These are phyloP conservation scores for Pseudococcus jackbeardsleyi DNA, from an alignment of 2,888 invertebrate species.

Conservation along the genomic window DNA sequence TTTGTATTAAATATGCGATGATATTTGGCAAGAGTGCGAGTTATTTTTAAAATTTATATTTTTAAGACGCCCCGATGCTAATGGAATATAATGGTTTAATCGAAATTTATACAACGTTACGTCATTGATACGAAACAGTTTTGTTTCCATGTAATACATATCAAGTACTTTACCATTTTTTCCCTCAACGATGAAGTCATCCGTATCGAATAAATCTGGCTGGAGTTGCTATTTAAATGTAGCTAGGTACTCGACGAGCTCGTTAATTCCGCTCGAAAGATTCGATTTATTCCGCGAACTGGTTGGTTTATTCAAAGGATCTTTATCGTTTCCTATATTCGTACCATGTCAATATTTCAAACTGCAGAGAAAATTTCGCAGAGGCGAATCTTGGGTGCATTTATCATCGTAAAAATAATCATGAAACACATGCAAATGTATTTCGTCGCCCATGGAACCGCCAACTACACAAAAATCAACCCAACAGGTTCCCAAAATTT, in stretches of 20 bases:
- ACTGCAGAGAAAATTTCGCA: neutral
- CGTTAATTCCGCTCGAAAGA: constrained; percentile 2
- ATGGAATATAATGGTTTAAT: constrained; percentile 45
- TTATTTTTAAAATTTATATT: constrained; percentile 57
- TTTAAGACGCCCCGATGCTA: constrained; percentile 4
- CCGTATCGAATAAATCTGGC: neutral
- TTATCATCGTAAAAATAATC: too few species aligned
- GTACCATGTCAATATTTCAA: neutral
- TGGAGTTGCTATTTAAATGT: constrained; percentile 13
- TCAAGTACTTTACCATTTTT: neutral
- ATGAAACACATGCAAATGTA: neutral
- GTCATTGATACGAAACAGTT: constrained; percentile 32
- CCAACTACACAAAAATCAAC: neutral
- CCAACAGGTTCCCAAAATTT: neutral
- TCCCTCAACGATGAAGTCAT: constrained; percentile 34
- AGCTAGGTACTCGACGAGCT: neutral
- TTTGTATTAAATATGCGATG: constrained; percentile 41
- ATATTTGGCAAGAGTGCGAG: constrained; percentile 53
- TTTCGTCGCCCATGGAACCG: neutral
- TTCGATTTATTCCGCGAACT: neutral
- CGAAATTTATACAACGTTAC: constrained; percentile 11
- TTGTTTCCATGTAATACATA: constrained; percentile 8
- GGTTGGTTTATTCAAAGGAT: neutral
- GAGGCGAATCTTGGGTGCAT: constrained; percentile 21
- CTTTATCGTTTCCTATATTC: neutral